Conservation (phyloP, 2,888 invertebrate genomes). For the Conistra vaccinii region DNA sequence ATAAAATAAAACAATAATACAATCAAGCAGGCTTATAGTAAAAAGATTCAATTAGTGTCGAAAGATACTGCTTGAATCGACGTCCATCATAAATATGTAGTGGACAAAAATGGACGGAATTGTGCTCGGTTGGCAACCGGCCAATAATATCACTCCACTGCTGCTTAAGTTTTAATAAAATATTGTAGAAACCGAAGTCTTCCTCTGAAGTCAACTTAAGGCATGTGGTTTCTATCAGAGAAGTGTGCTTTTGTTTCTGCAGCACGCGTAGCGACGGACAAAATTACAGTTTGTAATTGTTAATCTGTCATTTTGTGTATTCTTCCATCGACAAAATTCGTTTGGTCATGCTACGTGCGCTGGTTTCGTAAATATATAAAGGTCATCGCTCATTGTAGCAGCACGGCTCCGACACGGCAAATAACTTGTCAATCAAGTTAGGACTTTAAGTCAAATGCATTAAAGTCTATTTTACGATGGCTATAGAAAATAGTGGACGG, state of each 20-base stretch:
- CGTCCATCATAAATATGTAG: constrained; percentile 48
- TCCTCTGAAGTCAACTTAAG: constrained; percentile 12
- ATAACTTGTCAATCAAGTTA: too few species aligned
- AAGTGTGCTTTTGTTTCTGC: neutral
- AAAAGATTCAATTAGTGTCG: constrained; percentile 52
- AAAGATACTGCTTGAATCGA: constrained; percentile 27
- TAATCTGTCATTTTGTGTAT: too few species aligned
- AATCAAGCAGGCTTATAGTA: constrained; percentile 23
- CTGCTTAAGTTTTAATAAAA: constrained; percentile 43
- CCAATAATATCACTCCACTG: constrained; percentile 46
- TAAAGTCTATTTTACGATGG: too few species aligned
- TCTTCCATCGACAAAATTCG: too few species aligned
- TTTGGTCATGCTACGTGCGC: too few species aligned
- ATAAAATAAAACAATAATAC: constrained; percentile 10
- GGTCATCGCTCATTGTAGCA: too few species aligned
- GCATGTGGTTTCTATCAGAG: neutral
- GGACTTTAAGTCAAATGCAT: too few species aligned
- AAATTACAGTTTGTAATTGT: too few species aligned
- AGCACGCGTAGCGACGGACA: too few species aligned
- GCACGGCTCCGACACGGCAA: too few species aligned
- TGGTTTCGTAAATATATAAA: neutral
- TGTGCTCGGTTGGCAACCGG: constrained; percentile 27
- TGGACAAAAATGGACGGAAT: constrained; percentile 40
- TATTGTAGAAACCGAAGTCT: constrained; percentile 11
- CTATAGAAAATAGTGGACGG: too few species aligned